Conservation (phyloP, 1,140 invertebrate genomes). For the Aricia agestis region DNA sequence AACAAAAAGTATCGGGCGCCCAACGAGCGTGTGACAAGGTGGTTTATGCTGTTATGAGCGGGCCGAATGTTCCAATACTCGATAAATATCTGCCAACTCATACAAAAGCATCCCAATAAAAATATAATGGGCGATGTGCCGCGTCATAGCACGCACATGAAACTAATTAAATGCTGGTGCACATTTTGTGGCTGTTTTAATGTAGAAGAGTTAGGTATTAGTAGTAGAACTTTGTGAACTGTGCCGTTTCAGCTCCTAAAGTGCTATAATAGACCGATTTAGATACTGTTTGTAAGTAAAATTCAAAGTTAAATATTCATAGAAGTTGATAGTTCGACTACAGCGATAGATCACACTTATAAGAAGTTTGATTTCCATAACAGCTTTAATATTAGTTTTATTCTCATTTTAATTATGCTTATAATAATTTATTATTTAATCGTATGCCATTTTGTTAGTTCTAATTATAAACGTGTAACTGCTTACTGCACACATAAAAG, state of each 20-base stretch:
- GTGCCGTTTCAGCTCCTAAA: no score
- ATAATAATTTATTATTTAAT: background rate
- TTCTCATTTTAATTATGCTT: no score
- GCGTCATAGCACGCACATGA: slow-evolving; percentile 8
- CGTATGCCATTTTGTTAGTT: background rate
- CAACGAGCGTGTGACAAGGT: slow-evolving; percentile 74
- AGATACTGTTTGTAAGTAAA: no score
- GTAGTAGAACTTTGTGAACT: no score
- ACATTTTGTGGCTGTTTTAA: background rate
- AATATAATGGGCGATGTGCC: slow-evolving; percentile 39
- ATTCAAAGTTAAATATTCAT: no score
- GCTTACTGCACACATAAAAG: background rate
- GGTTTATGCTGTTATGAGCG: slow-evolving; percentile 73
- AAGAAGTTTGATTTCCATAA: no score
- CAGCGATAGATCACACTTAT: no score
- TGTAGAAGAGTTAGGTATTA: no score
- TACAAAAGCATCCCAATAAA: slow-evolving; percentile 51
- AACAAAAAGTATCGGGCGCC: slow-evolving; percentile 73
- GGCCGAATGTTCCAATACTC: slow-evolving; percentile 73
- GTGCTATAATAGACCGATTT: no score
- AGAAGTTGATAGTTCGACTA: no score
- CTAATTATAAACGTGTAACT: background rate
- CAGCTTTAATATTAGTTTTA: no score
- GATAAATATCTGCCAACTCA: slow-evolving; percentile 73
- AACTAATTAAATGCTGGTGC: background rate